Conservation (phyloP, 2,797 vertebrate genomes). For the Diglossa cyanea region DNA sequence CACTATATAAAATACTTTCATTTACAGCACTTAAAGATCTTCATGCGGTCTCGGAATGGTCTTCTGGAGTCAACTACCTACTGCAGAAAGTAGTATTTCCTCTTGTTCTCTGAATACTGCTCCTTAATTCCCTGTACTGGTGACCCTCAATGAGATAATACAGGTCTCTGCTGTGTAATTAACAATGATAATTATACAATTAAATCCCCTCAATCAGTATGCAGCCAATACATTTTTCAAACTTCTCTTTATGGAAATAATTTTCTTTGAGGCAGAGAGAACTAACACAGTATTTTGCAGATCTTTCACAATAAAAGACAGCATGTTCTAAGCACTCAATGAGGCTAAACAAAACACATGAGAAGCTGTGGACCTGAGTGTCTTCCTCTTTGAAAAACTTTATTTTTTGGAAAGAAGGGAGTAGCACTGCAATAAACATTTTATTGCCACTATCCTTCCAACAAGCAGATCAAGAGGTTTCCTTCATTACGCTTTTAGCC, state of each 20-base stretch:
- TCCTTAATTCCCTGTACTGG: not conserved
- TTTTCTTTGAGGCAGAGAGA: not conserved
- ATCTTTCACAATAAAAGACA: not conserved
- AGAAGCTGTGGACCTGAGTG: not conserved
- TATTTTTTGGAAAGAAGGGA: not conserved
- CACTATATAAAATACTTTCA: not conserved
- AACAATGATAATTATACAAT: not conserved
- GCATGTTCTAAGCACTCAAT: not conserved
- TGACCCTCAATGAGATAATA: not conserved
- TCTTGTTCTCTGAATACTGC: not conserved
- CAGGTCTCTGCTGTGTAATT: not conserved
- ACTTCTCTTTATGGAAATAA: not conserved
- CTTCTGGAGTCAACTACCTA: not conserved
- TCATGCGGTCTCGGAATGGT: not conserved
- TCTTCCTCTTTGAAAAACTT: not conserved
- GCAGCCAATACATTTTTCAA: not conserved
- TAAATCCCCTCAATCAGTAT: not conserved
- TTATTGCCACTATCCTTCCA: not conserved
- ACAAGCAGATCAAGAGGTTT: constrained; percentile 8
- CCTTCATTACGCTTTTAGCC: constrained; percentile 60
- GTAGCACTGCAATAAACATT: not conserved
- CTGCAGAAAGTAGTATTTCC: not conserved
- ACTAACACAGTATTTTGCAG: not conserved
- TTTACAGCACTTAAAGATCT: not conserved
- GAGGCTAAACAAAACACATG: not conserved